Percentiles rank a stretch among this genome's conserved stretches.
Evolutionary conservation across 2,113 vertebrate species (phyloP).

Genomic region (Pantherophis guttatus): DNA sequence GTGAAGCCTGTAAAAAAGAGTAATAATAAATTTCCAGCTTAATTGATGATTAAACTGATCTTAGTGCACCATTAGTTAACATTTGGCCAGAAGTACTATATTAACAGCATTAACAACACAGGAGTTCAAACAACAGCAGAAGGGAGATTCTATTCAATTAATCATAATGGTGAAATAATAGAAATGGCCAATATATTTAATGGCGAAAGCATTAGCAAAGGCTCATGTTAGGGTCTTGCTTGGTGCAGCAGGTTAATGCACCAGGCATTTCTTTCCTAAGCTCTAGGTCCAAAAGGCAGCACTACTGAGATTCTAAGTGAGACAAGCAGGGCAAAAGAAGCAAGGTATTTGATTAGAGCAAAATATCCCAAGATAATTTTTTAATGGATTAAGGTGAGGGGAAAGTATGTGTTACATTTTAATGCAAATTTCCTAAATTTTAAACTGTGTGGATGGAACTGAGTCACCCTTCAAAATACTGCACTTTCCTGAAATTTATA

Average conservation of each 20-base stretch:
- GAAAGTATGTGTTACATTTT: neutral
- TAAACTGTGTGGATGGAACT: neutral
- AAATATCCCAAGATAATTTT: neutral
- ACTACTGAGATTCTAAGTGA: neutral
- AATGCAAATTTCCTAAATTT: neutral
- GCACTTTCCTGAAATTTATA: neutral
- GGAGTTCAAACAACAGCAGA: slow-evolving; percentile 34
- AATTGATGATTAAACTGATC: slow-evolving; percentile 30
- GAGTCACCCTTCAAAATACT: neutral
- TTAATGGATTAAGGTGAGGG: neutral
- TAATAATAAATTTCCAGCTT: slow-evolving; percentile 8
- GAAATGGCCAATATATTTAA: slow-evolving; percentile 33
- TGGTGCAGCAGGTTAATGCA: slow-evolving; percentile 32
- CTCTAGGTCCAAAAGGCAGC: slow-evolving; percentile 11
- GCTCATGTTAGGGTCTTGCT: neutral
- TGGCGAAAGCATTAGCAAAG: slow-evolving; percentile 22
- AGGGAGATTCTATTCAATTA: slow-evolving; percentile 31
- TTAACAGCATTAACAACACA: slow-evolving; percentile 34
- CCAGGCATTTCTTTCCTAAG: slow-evolving; percentile 23
- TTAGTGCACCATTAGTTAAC: slow-evolving; percentile 19
- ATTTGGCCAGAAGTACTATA: slow-evolving; percentile 23
- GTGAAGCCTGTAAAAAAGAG: neutral
- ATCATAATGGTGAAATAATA: slow-evolving; percentile 41
- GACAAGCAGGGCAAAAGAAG: neutral
- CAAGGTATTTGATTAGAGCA: neutral